These are phyloP conservation scores for Bibio marci DNA, from an alignment of 2,888 invertebrate species.

Conservation along the genomic window DNA sequence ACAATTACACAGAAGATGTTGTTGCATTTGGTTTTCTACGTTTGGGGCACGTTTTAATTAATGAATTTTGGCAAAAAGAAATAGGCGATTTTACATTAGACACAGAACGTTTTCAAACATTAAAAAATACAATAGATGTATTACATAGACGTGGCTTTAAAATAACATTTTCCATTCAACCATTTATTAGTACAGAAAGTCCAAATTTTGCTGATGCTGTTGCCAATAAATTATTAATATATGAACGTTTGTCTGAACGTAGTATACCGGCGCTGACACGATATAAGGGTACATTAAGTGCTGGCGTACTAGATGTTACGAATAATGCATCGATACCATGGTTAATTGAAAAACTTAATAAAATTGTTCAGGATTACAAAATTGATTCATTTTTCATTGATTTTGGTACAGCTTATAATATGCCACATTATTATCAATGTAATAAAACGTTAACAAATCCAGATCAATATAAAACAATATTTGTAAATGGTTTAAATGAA, in stretches of 20 bases:
- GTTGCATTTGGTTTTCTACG: conserved; percentile 60
- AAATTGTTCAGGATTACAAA: conserved; percentile 51
- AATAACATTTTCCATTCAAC: conserved; percentile 77
- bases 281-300: conserved; percentile 64
- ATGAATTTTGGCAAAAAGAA: conserved; percentile 68
- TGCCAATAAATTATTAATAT: conserved; percentile 51
- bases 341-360: conserved; percentile 55
- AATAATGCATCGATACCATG: conserved; percentile 66
- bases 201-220: conserved; percentile 66
- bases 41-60: conserved; percentile 61
- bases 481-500: conserved; percentile 45
- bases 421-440: conserved; percentile 74
- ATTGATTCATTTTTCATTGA: conserved; percentile 77
- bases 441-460: conserved; percentile 57
- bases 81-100: conserved; percentile 81
- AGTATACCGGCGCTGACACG: conserved; percentile 68
- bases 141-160: conserved; percentile 71
- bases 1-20: conserved; percentile 69
- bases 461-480: conserved; percentile 63
- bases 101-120: conserved; percentile 51
- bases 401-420: conserved; percentile 63
- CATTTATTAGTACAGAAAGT: conserved; percentile 77
- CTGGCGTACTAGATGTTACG: conserved; percentile 74
- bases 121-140: conserved; percentile 62
- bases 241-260: conserved; percentile 61